phyloP scores from a whole-genome alignment of 2,797 vertebrate genomes.

The Acomys russatus region DNA sequence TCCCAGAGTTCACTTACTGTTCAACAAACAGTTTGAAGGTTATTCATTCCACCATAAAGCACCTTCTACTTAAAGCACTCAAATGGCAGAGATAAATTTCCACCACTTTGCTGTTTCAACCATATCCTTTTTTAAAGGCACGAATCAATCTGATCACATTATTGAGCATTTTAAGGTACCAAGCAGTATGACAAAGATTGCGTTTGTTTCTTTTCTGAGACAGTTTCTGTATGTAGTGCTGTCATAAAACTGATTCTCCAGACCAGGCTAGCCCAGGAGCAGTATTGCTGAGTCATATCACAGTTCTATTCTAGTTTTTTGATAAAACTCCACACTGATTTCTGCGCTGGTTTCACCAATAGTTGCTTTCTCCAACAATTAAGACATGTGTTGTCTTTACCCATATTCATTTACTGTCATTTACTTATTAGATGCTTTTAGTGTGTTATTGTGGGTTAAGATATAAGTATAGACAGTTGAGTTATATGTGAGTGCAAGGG shows the following conservation, averaged over 20 bases:
- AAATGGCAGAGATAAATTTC: neutral
- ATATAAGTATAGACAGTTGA: neutral
- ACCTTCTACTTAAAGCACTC: neutral
- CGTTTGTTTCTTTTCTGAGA: neutral
- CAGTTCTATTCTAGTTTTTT: neutral
- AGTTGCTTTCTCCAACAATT: neutral
- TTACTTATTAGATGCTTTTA: neutral
- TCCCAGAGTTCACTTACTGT: neutral
- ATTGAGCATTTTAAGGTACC: neutral
- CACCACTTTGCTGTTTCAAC: neutral
- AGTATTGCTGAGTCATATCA: neutral
- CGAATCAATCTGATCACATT: neutral
- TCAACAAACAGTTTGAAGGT: neutral
- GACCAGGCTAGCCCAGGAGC: neutral
- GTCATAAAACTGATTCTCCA: neutral
- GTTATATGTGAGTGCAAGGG: neutral
- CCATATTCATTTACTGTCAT: neutral
- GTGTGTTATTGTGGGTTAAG: neutral
- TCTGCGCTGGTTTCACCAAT: neutral
- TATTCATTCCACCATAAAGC: neutral
- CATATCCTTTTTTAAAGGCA: neutral
- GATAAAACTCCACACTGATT: neutral
- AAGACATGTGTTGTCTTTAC: neutral
- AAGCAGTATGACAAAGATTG: neutral
- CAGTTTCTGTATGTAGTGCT: neutral